Base-by-base conservation (phyloP, 2,888 invertebrate species). In the Nemotelus pantherinus region DNA sequence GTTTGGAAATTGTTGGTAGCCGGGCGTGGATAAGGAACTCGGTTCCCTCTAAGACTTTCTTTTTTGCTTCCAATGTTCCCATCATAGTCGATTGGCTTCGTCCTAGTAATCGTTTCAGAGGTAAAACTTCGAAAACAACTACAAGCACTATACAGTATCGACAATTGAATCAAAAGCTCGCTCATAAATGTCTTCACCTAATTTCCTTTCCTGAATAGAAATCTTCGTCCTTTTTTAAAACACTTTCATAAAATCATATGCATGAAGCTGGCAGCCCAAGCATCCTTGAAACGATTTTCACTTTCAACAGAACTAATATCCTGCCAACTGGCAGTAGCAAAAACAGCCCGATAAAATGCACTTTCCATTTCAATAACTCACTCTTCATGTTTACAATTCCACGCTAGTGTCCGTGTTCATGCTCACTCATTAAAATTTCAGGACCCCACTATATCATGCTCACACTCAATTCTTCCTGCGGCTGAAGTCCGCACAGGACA, bases 351-450 rank as follows among this genome's bases (percentile, higher is more conserved):
- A 25, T 39, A 48, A 74, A 74, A 43, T 63, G 48, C 63, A 74
- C 74, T 74, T 74, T 74, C 63, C 74, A 60, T 63, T 74, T 74
- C 74, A 63, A 60, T 70, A 43, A 53, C 53, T 47, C n/a, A 10
- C 48, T 74, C 55, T 50, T 10, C 47, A 43, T 60, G 41, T n/a
- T 39, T 6, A 58, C 74, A 10, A 48, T 43, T 43, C 55, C 57
- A 41, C 6, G 9, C 41, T 41, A 41, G 43, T 6, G 70, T 68
- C 48, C 67, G 50, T n/a, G 25, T 53, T 55, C 43, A 47, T 63
- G 41, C 47, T 10, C 41, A n/a, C 58, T 72, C 60, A 74, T 74
- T 74, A 74, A 74, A 74, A 74, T 74, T 74, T 74, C 74, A 74
- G 60, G 74, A 74, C 60, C 47, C 9, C 41, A 41, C 45, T 60